Base-by-base conservation (phyloP, 2,113 vertebrate species). In the Polypterus senegalus region DNA sequence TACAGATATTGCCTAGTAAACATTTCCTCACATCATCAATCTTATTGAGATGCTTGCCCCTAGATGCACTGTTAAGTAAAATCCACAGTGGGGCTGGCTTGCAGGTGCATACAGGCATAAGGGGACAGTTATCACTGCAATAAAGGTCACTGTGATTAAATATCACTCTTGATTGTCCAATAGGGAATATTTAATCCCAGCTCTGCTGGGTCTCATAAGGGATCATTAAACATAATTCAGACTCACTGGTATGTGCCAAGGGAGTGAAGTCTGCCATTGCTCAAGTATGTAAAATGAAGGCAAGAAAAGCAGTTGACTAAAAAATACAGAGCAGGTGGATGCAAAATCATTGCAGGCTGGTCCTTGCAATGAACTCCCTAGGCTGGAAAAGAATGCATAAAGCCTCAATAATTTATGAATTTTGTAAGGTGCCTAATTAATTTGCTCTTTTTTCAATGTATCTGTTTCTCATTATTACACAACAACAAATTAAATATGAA, bases 131-230 rank as follows among this genome's bases (percentile, higher is more conserved):
- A 53, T 52, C 51, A 54, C 54, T 62, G 9, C 9, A 45, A 44
- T 48, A 62, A 62, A 62, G 61, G 61, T 62, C 61, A 47, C 51
- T 45, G 5, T 9, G 49, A 27, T 43, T 8, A 46, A 54, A 46
- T 46, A 54, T n/a, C 51, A 4, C 8, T 43, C n/a, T 46, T 62
- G 61, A 62, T 62, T 62, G 53, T 44, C 44, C 61, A 52, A 46
- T 45, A 5, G 61, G 61, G 61, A 62, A 4, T 9, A 7, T 49
- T 51, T 49, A 43, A 8, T 61, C 59, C 49, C 59, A 6, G 47
- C 9, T 49, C 11, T 11, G 27, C 7, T 7, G 7, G 7, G 6
- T 43, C 52, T 49, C 10, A 10, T 8, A 49, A n/a, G 49, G 4
- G 6, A 49, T 49, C 43, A 51, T 45, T 52, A 49, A 11, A 51